Evolutionary conservation across 2,888 invertebrate genomes (phyloP), one percentile per base, ranked within the genome.

Genomic region (Morpho helenor): DNA sequence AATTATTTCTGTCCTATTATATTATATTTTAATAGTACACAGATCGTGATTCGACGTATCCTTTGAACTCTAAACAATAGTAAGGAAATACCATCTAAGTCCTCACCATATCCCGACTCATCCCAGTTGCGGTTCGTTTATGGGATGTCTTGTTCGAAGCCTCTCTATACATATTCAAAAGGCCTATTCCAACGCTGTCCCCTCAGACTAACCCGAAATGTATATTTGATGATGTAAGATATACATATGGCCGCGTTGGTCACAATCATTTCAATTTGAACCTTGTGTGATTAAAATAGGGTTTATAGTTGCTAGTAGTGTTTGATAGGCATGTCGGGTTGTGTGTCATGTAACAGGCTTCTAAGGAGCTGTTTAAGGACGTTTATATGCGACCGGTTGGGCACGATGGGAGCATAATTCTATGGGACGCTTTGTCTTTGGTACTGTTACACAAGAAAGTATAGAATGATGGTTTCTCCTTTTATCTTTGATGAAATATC

Each of bases 201-300:
- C 51, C 58, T 58, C 62, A 62, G 62, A 61, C 80, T 83, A 81
- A 84, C 74, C 77, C 73, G 65, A 82, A 84, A 86, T 86, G 85
- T 85, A 85, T 86, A 86, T 85, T 86, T 85, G 81, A 86, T 84
- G 84, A 83, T 78, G 79, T 80, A 59, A 45, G 46, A 80, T 82
- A 80, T 81, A 82, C 82, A 81, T 79, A 77, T 74, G 76, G 80
- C 80, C 76, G 80, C 75, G 72, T n/a, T 49, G 7, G 8, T 4
- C 40, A 9, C n/a, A 10, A 10, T 45, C 41, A 39, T 52, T 41
- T 8, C 2, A 50, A 3, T 10, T n/a, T 46, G 44, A 42, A 22
- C 39, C 39, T 52, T 49, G 45, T 1, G 1, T 2, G 0, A 7
- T 23, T 22, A 8, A 59, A 61, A 66, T 74, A 69, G 69, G 73